phyloP scores from a whole-genome alignment of 2,113 vertebrate species.

The Anser cygnoides region DNA sequence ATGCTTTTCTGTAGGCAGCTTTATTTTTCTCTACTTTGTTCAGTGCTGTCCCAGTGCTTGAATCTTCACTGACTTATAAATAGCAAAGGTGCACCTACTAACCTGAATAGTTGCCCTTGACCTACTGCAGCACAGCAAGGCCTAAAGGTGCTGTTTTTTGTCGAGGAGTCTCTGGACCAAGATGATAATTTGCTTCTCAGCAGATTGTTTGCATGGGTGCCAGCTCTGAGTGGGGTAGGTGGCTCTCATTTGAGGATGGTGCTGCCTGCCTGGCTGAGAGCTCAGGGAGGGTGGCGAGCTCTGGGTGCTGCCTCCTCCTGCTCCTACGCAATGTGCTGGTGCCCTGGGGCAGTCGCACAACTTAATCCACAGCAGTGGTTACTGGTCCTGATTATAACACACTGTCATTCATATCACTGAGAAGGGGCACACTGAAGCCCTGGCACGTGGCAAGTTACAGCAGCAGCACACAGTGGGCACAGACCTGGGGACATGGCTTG shows the following conservation, averaged over 20 bases:
- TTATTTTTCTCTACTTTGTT: neutral
- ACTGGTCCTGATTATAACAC: neutral
- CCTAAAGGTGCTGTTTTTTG: neutral
- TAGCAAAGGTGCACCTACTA: neutral
- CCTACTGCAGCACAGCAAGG: neutral
- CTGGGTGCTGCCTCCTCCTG: neutral
- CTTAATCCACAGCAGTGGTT: neutral
- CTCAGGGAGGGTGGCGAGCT: neutral
- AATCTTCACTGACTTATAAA: neutral
- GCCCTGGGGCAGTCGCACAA: neutral
- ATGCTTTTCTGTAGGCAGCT: neutral
- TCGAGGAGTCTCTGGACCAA: neutral
- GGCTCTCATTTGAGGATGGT: neutral
- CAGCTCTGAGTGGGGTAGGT: neutral
- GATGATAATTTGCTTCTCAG: neutral
- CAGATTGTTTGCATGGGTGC: neutral
- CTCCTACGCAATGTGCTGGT: neutral
- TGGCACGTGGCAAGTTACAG: neutral
- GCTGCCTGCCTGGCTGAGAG: neutral
- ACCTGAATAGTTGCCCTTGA: neutral
- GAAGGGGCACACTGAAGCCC: neutral
- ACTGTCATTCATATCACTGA: neutral
- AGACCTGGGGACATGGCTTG: neutral
- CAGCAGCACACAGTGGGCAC: neutral
- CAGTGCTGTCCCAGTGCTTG: neutral